Conservation (phyloP, 1,140 invertebrate species). For the Batillaria attramentaria region DNA sequence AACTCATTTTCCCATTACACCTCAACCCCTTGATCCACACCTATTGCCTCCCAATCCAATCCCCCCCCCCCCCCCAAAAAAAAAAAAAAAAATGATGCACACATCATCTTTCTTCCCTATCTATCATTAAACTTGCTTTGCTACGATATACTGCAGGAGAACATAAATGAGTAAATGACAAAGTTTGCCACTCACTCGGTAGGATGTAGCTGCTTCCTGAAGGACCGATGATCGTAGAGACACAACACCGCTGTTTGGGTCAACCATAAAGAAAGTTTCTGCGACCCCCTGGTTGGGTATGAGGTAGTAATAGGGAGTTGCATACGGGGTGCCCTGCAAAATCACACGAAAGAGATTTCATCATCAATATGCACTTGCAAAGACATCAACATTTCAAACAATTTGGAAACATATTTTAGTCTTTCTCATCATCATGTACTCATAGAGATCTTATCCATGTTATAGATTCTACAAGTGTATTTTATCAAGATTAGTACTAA, state of each 20-base stretch:
- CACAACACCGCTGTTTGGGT: constrained; percentile 39
- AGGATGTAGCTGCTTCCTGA: constrained; percentile 26
- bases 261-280: constrained; percentile 41
- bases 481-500: no score
- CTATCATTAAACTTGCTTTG: no score
- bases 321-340: constrained; percentile 9
- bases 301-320: constrained; percentile 4
- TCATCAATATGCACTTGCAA: background rate
- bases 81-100: background rate
- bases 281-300: constrained; percentile 9
- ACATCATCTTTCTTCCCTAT: no score
- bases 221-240: constrained; percentile 33
- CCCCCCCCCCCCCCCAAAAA: no score
- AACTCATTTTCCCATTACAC: no score
- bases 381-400: background rate
- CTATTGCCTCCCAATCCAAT: no score
- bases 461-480: no score
- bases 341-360: background rate
- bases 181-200: constrained; percentile 39
- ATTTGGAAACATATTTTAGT: background rate
- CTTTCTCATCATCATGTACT: no score
- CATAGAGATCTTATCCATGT: no score
- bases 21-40: no score
- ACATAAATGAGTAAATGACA: no score
- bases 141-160: no score